Base-by-base conservation (phyloP, 2,797 vertebrate species). In the Acestrorhynchus altus region DNA sequence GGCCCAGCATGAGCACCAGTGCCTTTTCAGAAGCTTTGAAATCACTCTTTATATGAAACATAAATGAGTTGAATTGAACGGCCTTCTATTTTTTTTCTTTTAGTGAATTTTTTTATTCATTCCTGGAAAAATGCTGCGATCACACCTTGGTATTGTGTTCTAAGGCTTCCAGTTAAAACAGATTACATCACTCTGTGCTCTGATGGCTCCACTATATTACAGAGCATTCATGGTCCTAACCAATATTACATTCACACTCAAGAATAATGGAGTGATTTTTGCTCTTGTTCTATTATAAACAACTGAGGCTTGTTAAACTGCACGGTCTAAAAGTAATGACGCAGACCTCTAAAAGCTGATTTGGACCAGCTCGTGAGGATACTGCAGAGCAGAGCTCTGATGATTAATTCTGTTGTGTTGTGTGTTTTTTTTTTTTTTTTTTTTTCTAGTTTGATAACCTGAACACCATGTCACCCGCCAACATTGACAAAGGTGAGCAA, bases 401-500 rank as follows among this genome's bases (percentile, higher is more conserved):
- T 40, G 40, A 12, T 46, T 77, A 12, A 8, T 52, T 28, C 8
- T 35, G 2, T 54, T 64, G 40, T 78, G 64, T 63, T 52, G 51
- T 31, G n/a, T 6, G n/a, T n/a, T n/a, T n/a, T n/a, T n/a, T n/a
- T 12, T n/a, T 10, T 31, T 15, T 47, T 77, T 63, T 84, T 89
- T 28, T 72, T 73, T 91, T 93, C 4, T 93, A 99, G 98, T 98
- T 98, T 57, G 96, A 94, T 67, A 96, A 97, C 84, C 93, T 99
- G 72, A 92, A 95, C 61, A 93, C 94, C 26, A 89, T 98, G 89
- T 96, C 97, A 0, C 94, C 97, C 52, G 79, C 92, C 0, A 93
- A 96, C 85, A 93, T 97, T 5, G 96, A 98, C 86, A 99, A 97
- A 98, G 97, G 98, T 99, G 91, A 59, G 81, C 20, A 12, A 60